A percentile compares a stretch with the other conserved stretches of the same genome.
Conservation (phyloP, 1,140 invertebrate genomes). For the Drosophila arawakana region DNA sequence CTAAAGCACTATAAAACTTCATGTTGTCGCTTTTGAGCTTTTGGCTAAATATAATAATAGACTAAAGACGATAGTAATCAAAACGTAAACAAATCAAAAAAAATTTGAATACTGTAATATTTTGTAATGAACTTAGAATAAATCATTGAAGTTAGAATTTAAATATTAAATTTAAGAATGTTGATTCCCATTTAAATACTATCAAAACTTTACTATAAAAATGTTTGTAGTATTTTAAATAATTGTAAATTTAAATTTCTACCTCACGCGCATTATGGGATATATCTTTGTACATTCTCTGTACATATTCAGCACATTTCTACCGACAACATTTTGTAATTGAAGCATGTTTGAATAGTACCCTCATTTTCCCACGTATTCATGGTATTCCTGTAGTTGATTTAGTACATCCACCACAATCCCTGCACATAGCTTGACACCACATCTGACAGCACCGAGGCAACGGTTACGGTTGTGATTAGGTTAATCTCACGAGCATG, state of each 20-base stretch:
- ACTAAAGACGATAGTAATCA: background rate
- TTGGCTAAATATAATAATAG: background rate
- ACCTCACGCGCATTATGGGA: no score
- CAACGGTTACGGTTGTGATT: background rate
- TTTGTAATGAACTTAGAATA: no score
- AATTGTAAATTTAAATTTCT: background rate
- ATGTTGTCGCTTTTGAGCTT: constrained; percentile 21
- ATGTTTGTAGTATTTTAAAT: background rate
- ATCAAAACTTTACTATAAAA: no score
- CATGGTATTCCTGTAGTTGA: background rate
- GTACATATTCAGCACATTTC: background rate
- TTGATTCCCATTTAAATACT: no score
- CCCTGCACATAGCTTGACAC: background rate
- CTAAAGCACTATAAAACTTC: constrained; percentile 17
- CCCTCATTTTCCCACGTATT: constrained; percentile 1
- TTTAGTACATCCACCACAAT: background rate
- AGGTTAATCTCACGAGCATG: constrained; percentile 20
- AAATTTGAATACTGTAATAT: background rate
- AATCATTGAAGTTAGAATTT: no score
- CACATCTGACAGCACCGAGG: background rate
- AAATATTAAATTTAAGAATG: no score
- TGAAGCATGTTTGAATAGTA: background rate
- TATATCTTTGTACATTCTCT: background rate
- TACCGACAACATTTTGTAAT: background rate
- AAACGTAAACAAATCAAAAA: background rate